phyloP scores from a whole-genome alignment of 2,113 vertebrate genomes.

The Sigmodon hispidus region DNA sequence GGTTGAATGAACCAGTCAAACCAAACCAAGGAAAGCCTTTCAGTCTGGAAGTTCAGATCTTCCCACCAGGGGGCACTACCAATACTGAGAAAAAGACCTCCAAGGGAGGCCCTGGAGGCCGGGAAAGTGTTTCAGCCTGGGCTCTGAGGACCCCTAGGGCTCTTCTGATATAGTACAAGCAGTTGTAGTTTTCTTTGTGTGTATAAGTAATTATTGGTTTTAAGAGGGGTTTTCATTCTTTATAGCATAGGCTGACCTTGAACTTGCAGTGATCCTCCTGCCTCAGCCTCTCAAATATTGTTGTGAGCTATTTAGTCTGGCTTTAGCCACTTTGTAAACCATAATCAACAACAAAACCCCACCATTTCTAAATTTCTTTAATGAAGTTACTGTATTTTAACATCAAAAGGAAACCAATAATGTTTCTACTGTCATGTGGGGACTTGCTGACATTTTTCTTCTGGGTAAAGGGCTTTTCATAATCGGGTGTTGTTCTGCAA shows the following conservation, averaged over 20 bases:
- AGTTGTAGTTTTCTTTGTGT: background rate
- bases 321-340: background rate
- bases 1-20: background rate
- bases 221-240: background rate
- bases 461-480: background rate
- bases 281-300: background rate
- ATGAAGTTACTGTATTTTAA: background rate
- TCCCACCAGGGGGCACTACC: slow-evolving; percentile 34
- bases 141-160: slow-evolving; percentile 60
- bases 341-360: background rate
- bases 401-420: background rate
- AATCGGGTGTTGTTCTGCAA: background rate
- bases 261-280: background rate
- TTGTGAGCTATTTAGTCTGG: background rate
- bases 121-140: slow-evolving; percentile 17
- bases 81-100: background rate
- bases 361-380: slow-evolving; percentile 4
- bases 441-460: slow-evolving; percentile 25
- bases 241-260: background rate
- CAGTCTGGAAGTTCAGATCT: background rate
- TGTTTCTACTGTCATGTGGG: background rate
- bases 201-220: background rate
- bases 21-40: background rate
- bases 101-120: background rate
- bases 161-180: slow-evolving; percentile 42